Evolutionary conservation across 2,888 invertebrate species (phyloP), one percentile per base, ranked within the genome.

Genomic region (Synergus umbraculus): DNA sequence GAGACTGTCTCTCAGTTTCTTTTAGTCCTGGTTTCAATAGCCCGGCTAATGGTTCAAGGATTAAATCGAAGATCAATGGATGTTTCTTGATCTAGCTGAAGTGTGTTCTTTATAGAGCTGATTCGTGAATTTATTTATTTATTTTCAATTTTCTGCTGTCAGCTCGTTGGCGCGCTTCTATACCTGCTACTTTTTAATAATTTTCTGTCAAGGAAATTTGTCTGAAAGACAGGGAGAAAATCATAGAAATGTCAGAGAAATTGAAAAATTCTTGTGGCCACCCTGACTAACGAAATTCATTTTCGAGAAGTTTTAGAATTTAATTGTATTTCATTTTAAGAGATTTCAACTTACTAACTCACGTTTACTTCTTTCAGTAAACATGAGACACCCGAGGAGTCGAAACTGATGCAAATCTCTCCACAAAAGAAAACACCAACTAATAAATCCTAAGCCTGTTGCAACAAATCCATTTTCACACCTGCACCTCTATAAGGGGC

Each of bases 401-500:
- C 1, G n/a, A 54, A 73, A 54, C 22, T n/a, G n/a, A 37, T 7
- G 3, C n/a, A 10, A 54, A 10, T 0, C 22, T 15, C 37, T 13
- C 10, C n/a, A 37, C n/a, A 73, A 54, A 73, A 44, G 67, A 49
- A 73, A 73, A 29, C 41, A 37, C 37, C 54, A 49, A 73, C n/a
- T 37, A 54, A 54, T 18, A 54, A 54, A 54, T 54, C 54, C n/a
- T 9, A n/a, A 54, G 54, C 9, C 54, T 46, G 22, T 22, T 49
- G 15, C 49, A 73, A 49, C 49, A 37, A 54, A 73, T 54, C 37
- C 37, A 73, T 73, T 73, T 73, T 73, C 73, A 73, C 73, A 73
- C 73, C 54, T 73, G 54, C 73, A 29, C 29, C 69, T 69, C 69
- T 29, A 29, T 29, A 29, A 41, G 37, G 54, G 49, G 49, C 9